Base-by-base conservation (phyloP, 2,113 vertebrate species). In the Agapornis roseicollis region DNA sequence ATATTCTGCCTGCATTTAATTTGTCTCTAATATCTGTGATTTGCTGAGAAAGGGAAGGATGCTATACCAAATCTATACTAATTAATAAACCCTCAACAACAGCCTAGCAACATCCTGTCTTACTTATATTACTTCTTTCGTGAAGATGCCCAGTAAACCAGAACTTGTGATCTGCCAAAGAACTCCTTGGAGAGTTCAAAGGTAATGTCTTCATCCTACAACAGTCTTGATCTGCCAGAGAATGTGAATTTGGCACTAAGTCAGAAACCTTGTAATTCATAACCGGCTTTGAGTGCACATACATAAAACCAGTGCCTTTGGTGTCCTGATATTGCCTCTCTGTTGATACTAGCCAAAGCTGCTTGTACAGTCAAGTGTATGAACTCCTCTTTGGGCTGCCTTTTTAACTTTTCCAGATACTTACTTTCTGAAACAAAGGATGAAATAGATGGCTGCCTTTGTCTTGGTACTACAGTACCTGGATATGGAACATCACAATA, bases 161-260 rank as follows among this genome's bases (percentile, higher is more conserved):
- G 49, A 76, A 77, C 18, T 79, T 61, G 17, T 33, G 55, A 15
- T 53, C n/a, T 82, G 24, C 37, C 39, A 33, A 46, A 80, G 14
- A 42, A 52, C 11, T 69, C 20, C 35, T 78, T 0, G 0, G 46
- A 68, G 29, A 11, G 22, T 47, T 24, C 0, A 1, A 35, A 42
- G 11, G 24, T 49, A 81, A 41, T 17, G 7, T 50, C 56, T 60
- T 82, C 8, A 5, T 50, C 39, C 37, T 33, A 13, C 25, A 69
- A 18, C 3, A 35, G 13, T 24, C 55, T 49, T 72, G 14, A 35
- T 84, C 19, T 64, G 17, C 20, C 24, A 49, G n/a, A 53, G 29
- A 49, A 46, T 11, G 7, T 58, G 9, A 42, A 77, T 63, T 46
- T 78, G 35, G 8, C 6, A 4, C 31, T 15, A 33, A 58, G 60